phyloP scores from a whole-genome alignment of 2,888 invertebrate genomes.

The Criorhina ranunculi region DNA sequence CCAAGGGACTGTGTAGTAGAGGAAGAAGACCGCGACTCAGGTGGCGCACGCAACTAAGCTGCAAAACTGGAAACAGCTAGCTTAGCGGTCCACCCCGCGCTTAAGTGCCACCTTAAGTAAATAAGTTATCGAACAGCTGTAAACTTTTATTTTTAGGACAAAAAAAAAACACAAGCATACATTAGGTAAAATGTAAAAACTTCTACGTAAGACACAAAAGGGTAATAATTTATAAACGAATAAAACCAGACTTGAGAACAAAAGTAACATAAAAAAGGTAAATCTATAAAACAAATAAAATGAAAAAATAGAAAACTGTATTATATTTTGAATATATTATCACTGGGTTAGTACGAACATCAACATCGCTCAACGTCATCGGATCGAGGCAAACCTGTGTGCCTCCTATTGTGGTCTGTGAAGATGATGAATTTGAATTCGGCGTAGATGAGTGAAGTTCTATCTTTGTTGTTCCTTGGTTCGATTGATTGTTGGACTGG shows the following conservation, averaged over 20 bases:
- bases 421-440: slow-evolving; percentile 78
- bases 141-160: too few species aligned
- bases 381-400: slow-evolving; percentile 92
- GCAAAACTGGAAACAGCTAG: too few species aligned
- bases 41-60: too few species aligned
- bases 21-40: too few species aligned
- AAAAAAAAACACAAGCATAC: too few species aligned
- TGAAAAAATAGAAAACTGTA: slow-evolving; percentile 59
- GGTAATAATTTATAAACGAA: slow-evolving; percentile 62
- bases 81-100: too few species aligned
- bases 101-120: too few species aligned
- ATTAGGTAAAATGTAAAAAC: too few species aligned
- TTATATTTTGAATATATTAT: slow-evolving; percentile 60
- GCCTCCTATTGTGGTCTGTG: slow-evolving; percentile 83
- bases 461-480: slow-evolving; percentile 83
- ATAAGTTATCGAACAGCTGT: too few species aligned
- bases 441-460: slow-evolving; percentile 83
- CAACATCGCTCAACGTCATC: slow-evolving; percentile 90
- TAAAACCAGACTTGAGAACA: slow-evolving; percentile 17
- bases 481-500: slow-evolving; percentile 82
- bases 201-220: too few species aligned
- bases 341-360: slow-evolving; percentile 87
- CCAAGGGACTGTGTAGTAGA: too few species aligned
- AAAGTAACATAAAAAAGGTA: slow-evolving; percentile 32
- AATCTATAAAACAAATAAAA: slow-evolving; percentile 37